Evolutionary conservation across 2,797 vertebrate species (phyloP).

Genomic region (Helostoma temminkii): DNA sequence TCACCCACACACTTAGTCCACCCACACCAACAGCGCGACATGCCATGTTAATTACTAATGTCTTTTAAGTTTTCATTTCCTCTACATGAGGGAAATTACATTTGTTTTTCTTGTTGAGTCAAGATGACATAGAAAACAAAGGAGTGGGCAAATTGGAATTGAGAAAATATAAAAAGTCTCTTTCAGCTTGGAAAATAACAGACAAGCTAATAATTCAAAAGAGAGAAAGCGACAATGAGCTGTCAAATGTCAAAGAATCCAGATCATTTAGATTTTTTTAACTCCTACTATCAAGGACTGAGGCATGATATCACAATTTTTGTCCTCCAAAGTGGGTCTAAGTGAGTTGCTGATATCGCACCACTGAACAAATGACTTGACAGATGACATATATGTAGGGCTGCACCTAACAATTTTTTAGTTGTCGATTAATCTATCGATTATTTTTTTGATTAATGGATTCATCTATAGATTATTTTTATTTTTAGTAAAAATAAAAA

Average conservation of each 20-base stretch:
- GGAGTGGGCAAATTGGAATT: conserved; percentile 57
- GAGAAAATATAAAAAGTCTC: conserved; percentile 50
- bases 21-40: conserved; percentile 55
- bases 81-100: conserved; percentile 67
- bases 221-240: conserved; percentile 55
- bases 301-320: conserved; percentile 25
- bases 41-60: conserved; percentile 71
- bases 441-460: too few relatives aligned
- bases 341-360: conserved; percentile 31
- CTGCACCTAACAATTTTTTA: too few relatives aligned
- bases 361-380: conserved; percentile 29
- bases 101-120: conserved; percentile 70
- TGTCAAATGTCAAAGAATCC: conserved; percentile 60
- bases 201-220: conserved; percentile 71
- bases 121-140: conserved; percentile 70
- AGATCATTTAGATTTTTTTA: conserved; percentile 48
- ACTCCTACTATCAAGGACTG: conserved; percentile 25
- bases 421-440: too few relatives aligned
- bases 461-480: too few relatives aligned
- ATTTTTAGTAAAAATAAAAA: too few relatives aligned
- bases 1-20: conserved; percentile 55
- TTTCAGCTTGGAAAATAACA: conserved; percentile 50
- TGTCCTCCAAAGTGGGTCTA: conserved; percentile 54
- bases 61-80: conserved; percentile 73
- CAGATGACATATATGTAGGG: too few relatives aligned